Evolutionary conservation across 2,797 vertebrate genomes (phyloP), one percentile per base, ranked within the genome.

Genomic region (Gymnothorax reevesii): DNA sequence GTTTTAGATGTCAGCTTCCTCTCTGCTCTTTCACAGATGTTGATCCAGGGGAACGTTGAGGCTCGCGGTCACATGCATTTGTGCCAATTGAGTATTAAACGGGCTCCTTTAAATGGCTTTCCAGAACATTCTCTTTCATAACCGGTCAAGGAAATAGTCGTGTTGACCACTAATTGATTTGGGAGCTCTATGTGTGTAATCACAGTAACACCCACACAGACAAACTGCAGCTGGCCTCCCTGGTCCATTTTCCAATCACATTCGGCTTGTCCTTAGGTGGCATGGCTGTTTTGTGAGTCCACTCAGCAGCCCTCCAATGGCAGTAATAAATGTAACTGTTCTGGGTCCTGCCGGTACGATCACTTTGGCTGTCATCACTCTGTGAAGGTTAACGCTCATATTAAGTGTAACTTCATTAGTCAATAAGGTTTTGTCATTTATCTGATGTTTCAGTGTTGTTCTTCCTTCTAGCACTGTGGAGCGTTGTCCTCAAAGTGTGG

Each of bases 241-340:
- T n/a, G 5, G 64, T 42, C 22, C 42, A 49, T 55, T 84, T 57
- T 64, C 83, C 64, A 27, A 73, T 64, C 42, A 52, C 49, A 17
- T 27, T 66, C 27, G 42, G 59, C 17, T 6, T 22, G 83, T 60
- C 82, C 15, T 25, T 10, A 3, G 15, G 17, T 20, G 57, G 17
- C 57, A 15, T 6, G 17, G 83, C 25, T 7, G 60, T 25, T 22
- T 2, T 52, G 4, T 84, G 33, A 66, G 25, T 84, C 77, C 52
- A n/a, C 77, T 80, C 52, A 80, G 10, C 33, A 75, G 64, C 25
- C 25, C 33, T 60, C 71, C 77, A 87, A 84, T 77, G 77, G 66
- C 25, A 9, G 17, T 17, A 82, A 83, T 86, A 83, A 86, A 64
- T 13, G 12, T 49, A 62, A 22, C 59, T 49, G 59, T 25, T 25